Evolutionary conservation across 1,140 invertebrate species (phyloP).

Genomic region (Drosophila pseudoananassae): DNA sequence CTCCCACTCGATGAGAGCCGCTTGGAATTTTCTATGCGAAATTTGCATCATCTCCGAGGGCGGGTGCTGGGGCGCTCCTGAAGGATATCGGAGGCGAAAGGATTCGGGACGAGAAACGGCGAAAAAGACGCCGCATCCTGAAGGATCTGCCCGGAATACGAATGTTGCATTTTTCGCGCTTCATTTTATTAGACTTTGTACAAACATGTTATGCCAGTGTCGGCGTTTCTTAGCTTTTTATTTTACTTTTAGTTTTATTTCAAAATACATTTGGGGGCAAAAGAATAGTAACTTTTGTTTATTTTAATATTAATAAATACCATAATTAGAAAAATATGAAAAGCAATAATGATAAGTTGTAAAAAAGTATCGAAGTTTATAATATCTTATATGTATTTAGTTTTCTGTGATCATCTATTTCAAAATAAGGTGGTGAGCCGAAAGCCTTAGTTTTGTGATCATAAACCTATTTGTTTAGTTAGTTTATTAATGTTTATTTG

Average conservation of each 20-base stretch:
- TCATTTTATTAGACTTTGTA: slow-evolving; percentile 74
- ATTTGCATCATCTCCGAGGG: slow-evolving; percentile 20
- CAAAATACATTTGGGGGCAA: background rate
- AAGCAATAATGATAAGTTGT: too few species aligned
- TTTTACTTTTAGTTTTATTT: background rate
- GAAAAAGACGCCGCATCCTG: background rate
- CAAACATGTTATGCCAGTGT: slow-evolving; percentile 48
- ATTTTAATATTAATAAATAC: too few species aligned
- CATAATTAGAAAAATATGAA: too few species aligned
- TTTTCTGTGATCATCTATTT: too few species aligned
- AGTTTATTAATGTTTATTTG: too few species aligned
- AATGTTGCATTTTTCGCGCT: slow-evolving; percentile 60
- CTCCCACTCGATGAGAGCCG: slow-evolving; percentile 39
- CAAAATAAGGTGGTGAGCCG: too few species aligned
- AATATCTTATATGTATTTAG: too few species aligned
- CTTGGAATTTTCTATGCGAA: slow-evolving; percentile 41
- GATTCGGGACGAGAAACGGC: background rate
- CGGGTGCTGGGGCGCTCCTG: background rate
- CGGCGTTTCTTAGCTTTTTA: background rate
- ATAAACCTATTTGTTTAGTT: too few species aligned
- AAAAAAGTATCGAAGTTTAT: too few species aligned
- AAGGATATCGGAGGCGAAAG: background rate
- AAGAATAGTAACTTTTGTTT: background rate
- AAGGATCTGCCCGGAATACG: slow-evolving; percentile 53
- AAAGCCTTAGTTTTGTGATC: too few species aligned